Conservation (phyloP, 2,797 vertebrate genomes). For the Setipinna tenuifilis region DNA sequence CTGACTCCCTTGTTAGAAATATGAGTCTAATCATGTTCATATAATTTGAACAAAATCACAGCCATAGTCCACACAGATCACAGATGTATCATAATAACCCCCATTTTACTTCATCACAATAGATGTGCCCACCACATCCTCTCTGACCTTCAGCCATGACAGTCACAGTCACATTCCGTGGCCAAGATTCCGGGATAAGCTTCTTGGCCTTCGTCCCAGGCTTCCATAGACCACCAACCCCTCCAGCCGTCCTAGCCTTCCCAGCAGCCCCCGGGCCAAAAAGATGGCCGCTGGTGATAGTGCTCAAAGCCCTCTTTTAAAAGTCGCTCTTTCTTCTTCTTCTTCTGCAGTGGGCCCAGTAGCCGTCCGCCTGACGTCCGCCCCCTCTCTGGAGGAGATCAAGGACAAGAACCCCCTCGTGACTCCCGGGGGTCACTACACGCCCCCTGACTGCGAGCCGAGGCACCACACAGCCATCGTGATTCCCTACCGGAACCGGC, state of each 20-base stretch:
- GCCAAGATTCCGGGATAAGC: constrained; percentile 7
- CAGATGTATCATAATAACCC: not conserved
- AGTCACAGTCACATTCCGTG: not conserved
- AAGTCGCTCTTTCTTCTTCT: not conserved
- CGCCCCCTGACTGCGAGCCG: constrained; percentile 83
- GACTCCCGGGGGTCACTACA: constrained; percentile 82
- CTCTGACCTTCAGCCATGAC: constrained; percentile 6
- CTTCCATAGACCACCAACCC: not conserved
- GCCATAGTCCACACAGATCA: not conserved
- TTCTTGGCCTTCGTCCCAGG: not conserved
- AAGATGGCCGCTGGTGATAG: not conserved
- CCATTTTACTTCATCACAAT: not conserved
- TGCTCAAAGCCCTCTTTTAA: not conserved
- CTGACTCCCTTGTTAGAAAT: not conserved
- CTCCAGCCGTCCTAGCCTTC: too few species aligned
- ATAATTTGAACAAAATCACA: not conserved
- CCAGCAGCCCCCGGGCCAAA: not conserved
- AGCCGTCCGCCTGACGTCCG: constrained; percentile 82
- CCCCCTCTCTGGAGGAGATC: constrained; percentile 85
- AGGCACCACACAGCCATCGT: constrained; percentile 90
- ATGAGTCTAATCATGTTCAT: not conserved
- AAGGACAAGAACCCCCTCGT: constrained; percentile 85
- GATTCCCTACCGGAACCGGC: constrained; percentile 90
- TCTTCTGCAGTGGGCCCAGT: constrained; percentile 86
- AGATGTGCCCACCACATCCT: not conserved